Percentiles rank a stretch among this genome's conserved stretches.
phyloP scores from a whole-genome alignment of 2,113 vertebrate genomes.

The Trogon surrucura region DNA sequence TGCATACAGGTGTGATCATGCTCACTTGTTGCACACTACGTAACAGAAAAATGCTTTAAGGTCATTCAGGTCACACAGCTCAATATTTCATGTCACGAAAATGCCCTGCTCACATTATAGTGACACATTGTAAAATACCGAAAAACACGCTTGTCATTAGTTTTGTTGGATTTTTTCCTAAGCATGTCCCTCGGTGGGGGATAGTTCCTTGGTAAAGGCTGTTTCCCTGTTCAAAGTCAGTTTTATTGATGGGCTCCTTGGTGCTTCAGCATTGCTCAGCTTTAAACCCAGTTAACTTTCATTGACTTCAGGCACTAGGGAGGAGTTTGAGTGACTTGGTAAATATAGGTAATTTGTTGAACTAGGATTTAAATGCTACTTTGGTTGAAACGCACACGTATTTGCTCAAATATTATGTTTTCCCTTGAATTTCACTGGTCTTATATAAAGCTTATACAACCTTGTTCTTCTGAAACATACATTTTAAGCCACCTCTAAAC shows the following conservation, averaged over 20 bases:
- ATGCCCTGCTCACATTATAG: not conserved
- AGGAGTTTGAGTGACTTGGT: not conserved
- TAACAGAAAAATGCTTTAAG: not conserved
- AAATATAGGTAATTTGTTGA: not conserved
- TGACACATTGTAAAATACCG: not conserved
- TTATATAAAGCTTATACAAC: not conserved
- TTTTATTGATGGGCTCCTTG: not conserved
- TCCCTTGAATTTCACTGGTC: not conserved
- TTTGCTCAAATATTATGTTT: not conserved
- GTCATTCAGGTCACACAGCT: not conserved
- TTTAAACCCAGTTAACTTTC: not conserved
- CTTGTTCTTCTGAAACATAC: not conserved
- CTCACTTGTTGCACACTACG: not conserved
- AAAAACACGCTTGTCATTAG: not conserved
- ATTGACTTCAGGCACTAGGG: not conserved
- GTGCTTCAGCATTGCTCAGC: not conserved
- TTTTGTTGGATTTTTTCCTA: not conserved
- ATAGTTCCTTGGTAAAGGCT: not conserved
- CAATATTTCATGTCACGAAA: not conserved
- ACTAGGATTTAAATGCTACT: not conserved
- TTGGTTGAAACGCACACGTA: not conserved
- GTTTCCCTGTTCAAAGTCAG: not conserved
- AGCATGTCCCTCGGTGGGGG: accelerated
- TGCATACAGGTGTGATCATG: not conserved
- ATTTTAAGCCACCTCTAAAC: not conserved